Evolutionary conservation across 1,140 invertebrate genomes (phyloP), one percentile per base, ranked within the genome.

Genomic region (Drosophila fuyamai): DNA sequence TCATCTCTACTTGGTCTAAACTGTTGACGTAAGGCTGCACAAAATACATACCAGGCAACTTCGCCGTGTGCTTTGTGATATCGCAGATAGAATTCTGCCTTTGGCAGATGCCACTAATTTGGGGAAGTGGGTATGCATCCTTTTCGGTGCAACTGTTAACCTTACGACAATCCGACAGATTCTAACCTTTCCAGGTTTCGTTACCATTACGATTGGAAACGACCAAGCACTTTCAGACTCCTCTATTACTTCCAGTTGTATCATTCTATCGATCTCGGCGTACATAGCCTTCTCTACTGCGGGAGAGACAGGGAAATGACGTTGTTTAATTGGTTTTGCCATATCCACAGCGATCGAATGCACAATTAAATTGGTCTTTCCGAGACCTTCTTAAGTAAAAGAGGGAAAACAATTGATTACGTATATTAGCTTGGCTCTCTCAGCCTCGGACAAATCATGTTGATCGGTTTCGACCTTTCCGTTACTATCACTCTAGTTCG

Each of bases 211-310:
- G 16, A 44, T 44, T 16, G 41, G 16, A 18, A 14, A 44, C 9
- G 41, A 44, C 41, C 41, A 44, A 44, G 6, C 41, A 18, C 41
- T 44, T 44, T 44, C 41, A 8, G 41, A 44, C 14, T 44, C 41
- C 41, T 44, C 41, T 7, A 44, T 44, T 14, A 44, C 14, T 1
- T 8, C 14, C 2, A 44, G 18, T 44, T 44, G 2, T 44, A 44
- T 18, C 14, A 44, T 44, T 9, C 41, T 44, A 18, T 44, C 41
- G 41, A 44, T 44, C 16, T 18, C 14, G 14, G 41, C 16, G 7
- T 44, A 44, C 41, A 44, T 44, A 44, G 41, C 41, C 41, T 44
- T 44, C 14, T 44, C 41, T 44, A 44, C n/a, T 8, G 41, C 41
- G 9, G 41, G 14, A 18, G 41, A 44, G 41, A 44, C 41, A 18